A percentile compares a stretch with the other conserved stretches of the same genome.
phyloP scores from a whole-genome alignment of 2,113 vertebrate genomes.

The Bos indicus region DNA sequence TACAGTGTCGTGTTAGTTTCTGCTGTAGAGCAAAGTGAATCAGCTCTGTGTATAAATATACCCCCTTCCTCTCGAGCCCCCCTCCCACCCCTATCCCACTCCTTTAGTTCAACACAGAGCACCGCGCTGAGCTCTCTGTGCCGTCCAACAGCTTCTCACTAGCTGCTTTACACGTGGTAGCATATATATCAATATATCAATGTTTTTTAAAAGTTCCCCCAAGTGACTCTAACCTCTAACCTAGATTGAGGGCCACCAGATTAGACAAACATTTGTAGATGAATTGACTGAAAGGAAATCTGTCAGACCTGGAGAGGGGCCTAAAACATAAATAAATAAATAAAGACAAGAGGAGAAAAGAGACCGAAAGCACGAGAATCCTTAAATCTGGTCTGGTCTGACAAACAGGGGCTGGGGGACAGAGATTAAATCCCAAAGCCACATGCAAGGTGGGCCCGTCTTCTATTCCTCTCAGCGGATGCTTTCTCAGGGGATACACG shows the following conservation, averaged over 20 bases:
- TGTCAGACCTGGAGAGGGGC: not conserved
- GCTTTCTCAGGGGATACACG: not conserved
- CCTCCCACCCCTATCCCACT: not conserved
- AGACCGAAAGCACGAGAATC: not conserved
- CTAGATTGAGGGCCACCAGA: not conserved
- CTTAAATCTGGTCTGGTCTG: not conserved
- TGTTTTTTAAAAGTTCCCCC: not conserved
- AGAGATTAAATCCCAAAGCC: not conserved
- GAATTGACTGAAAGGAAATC: not conserved
- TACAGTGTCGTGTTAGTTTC: not conserved
- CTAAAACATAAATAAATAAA: not conserved
- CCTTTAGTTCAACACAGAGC: not conserved
- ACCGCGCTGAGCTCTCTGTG: not conserved
- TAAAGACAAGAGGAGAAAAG: not conserved
- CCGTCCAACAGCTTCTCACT: not conserved
- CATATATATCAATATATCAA: not conserved
- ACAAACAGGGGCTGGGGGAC: not conserved
- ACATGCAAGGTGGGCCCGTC: not conserved
- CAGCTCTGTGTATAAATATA: not conserved
- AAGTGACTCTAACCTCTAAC: not conserved
- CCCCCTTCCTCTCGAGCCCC: not conserved
- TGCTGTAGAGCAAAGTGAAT: not conserved
- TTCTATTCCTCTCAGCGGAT: fast-evolving
- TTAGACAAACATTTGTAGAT: not conserved
- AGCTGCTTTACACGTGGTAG: not conserved